phyloP scores from a whole-genome alignment of 2,113 vertebrate genomes.

The Noturus placidus region DNA sequence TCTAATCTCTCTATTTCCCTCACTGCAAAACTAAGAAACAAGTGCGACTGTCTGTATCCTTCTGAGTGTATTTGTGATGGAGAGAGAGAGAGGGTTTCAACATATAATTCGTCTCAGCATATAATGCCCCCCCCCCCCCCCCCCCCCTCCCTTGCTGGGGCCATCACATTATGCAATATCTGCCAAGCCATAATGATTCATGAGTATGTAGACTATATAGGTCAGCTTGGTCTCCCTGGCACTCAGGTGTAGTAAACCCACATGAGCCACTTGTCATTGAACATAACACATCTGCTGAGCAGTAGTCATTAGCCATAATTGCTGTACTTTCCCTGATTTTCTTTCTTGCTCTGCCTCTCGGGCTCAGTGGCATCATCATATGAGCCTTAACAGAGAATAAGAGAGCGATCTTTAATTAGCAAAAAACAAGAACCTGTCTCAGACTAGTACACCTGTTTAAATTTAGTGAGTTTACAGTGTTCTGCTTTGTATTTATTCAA shows the following conservation, averaged over 20 bases:
- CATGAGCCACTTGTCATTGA: constrained; percentile 26
- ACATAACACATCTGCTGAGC: constrained; percentile 15
- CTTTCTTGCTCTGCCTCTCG: not conserved
- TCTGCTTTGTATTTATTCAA: not conserved
- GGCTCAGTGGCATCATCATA: not conserved
- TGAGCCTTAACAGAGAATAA: not conserved
- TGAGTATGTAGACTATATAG: constrained; percentile 44
- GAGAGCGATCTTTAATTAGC: constrained; percentile 7
- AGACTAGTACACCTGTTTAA: not conserved
- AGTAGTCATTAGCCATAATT: constrained; percentile 31
- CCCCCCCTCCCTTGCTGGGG: not conserved
- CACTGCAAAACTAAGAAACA: not conserved
- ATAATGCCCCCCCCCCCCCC: not conserved
- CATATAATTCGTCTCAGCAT: constrained; percentile 13
- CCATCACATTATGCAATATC: constrained; percentile 19
- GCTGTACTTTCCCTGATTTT: not conserved
- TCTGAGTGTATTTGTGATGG: not conserved
- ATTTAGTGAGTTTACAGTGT: not conserved
- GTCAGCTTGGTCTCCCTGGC: constrained; percentile 15
- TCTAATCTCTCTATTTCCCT: not conserved
- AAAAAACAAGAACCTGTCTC: not conserved
- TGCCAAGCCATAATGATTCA: constrained; percentile 44
- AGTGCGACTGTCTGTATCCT: not conserved
- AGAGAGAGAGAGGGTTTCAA: not conserved
- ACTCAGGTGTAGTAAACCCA: constrained; percentile 12